phyloP scores from a whole-genome alignment of 2,888 invertebrate species.

The Xanthia togata region DNA sequence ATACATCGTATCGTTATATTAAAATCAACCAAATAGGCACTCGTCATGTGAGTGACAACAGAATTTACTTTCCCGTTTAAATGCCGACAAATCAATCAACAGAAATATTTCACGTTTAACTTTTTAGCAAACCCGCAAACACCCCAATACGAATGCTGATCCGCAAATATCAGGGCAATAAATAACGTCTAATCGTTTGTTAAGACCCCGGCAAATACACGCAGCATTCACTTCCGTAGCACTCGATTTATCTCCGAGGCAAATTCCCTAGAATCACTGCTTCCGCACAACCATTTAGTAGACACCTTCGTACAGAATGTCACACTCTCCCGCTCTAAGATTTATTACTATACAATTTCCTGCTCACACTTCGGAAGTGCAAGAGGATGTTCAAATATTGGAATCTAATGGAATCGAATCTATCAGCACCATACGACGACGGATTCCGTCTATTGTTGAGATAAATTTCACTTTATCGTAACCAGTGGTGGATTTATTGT shows the following conservation, averaged over 20 bases:
- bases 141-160: constrained; percentile 19
- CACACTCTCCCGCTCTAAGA: constrained; percentile 51
- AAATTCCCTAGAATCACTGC: constrained; percentile 62
- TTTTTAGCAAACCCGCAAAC: constrained; percentile 24
- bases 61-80: background rate
- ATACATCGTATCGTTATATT: background rate
- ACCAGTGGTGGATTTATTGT: constrained; percentile 50
- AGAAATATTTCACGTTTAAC: constrained; percentile 2
- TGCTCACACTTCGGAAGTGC: constrained; percentile 60
- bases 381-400: constrained; percentile 70
- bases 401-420: constrained; percentile 68
- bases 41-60: no score
- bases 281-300: constrained; percentile 60
- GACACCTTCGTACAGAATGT: constrained; percentile 55
- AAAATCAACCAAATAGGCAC: background rate
- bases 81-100: constrained; percentile 7
- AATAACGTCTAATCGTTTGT: constrained; percentile 59
- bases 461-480: constrained; percentile 62
- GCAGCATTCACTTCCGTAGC: constrained; percentile 38
- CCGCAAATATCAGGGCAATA: constrained; percentile 41
- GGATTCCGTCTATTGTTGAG: constrained; percentile 53
- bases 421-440: constrained; percentile 52
- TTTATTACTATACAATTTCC: constrained; percentile 65
- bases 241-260: constrained; percentile 61
- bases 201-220: constrained; percentile 49